These are phyloP conservation scores for Stegana nigrithorax DNA, from an alignment of 2,888 invertebrate species.

Conservation along the genomic window DNA sequence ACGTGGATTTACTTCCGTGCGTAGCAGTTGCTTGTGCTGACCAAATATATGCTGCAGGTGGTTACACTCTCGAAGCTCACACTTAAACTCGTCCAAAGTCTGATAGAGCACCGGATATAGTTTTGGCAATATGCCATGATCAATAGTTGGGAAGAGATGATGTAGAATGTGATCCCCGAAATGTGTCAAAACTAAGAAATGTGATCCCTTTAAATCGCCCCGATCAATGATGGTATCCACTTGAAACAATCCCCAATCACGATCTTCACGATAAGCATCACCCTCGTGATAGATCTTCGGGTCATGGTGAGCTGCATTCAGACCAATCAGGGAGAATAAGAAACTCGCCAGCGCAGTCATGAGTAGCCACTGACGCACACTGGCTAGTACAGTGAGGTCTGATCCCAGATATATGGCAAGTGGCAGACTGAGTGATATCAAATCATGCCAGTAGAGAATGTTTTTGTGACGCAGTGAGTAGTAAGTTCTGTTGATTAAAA, in stretches of 20 bases:
- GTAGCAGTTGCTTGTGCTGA: slow-evolving; percentile 74
- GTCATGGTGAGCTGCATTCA: slow-evolving; percentile 84
- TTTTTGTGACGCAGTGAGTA: slow-evolving; percentile 55
- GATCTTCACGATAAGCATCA: slow-evolving; percentile 71
- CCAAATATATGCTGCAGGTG: slow-evolving; percentile 76
- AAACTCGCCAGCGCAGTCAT: slow-evolving; percentile 73
- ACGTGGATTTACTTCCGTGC: slow-evolving; percentile 67
- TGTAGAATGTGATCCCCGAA: slow-evolving; percentile 85
- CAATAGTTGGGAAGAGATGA: slow-evolving; percentile 84
- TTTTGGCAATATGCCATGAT: slow-evolving; percentile 78
- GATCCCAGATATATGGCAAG: slow-evolving; percentile 67
- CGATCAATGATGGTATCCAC: slow-evolving; percentile 81
- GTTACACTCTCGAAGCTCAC: slow-evolving; percentile 67
- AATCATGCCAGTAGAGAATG: slow-evolving; percentile 66
- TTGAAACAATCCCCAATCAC: slow-evolving; percentile 85
- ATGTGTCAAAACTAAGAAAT: slow-evolving; percentile 76
- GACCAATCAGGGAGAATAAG: slow-evolving; percentile 74
- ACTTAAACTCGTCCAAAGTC: slow-evolving; percentile 66
- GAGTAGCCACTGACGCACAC: slow-evolving; percentile 70
- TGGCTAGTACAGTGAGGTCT: slow-evolving; percentile 45
- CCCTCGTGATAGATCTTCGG: slow-evolving; percentile 84
- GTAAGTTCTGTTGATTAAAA: slow-evolving; percentile 45
- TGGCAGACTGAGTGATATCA: slow-evolving; percentile 68
- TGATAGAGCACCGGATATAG: slow-evolving; percentile 72
- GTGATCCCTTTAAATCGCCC: slow-evolving; percentile 75